These are phyloP conservation scores for Scomber colias DNA, from an alignment of 2,113 vertebrate species.

Conservation along the genomic window DNA sequence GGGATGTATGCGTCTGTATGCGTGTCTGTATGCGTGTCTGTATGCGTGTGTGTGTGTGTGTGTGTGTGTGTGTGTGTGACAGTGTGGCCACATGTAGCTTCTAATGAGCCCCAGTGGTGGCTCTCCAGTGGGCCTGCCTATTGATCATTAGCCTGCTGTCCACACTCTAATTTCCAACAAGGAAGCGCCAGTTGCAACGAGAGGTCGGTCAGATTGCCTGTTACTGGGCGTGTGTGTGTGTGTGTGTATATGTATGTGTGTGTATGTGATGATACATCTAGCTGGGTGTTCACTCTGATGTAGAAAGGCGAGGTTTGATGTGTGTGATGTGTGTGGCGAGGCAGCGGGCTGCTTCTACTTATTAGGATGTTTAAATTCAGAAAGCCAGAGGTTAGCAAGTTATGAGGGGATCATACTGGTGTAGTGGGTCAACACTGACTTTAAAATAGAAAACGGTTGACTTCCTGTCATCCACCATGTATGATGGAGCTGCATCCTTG, in stretches of 20 bases:
- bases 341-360: conserved; percentile 32
- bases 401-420: background rate
- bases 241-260: conserved; percentile 14
- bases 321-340: conserved; percentile 18
- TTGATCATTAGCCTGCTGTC: conserved; percentile 82
- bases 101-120: conserved; percentile 81
- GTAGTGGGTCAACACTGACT: background rate
- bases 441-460: conserved; percentile 8
- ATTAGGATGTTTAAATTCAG: conserved; percentile 42
- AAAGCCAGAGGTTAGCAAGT: conserved; percentile 22
- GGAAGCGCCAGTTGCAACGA: conserved; percentile 56
- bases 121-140: conserved; percentile 66
- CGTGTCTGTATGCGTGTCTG: conserved; percentile 24
- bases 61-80: conserved; percentile 36
- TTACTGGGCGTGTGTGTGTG: conserved; percentile 3
- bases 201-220: conserved; percentile 37
- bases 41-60: conserved; percentile 18
- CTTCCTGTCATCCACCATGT: background rate
- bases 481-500: background rate
- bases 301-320: conserved; percentile 41
- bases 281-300: conserved; percentile 30
- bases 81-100: conserved; percentile 69
- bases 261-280: conserved; percentile 20
- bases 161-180: conserved; percentile 73
- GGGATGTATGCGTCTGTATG: conserved; percentile 45